A percentile compares a stretch with the other conserved stretches of the same genome.
Evolutionary conservation across 2,797 vertebrate species (phyloP).

Genomic region (Sus cebifrons): DNA sequence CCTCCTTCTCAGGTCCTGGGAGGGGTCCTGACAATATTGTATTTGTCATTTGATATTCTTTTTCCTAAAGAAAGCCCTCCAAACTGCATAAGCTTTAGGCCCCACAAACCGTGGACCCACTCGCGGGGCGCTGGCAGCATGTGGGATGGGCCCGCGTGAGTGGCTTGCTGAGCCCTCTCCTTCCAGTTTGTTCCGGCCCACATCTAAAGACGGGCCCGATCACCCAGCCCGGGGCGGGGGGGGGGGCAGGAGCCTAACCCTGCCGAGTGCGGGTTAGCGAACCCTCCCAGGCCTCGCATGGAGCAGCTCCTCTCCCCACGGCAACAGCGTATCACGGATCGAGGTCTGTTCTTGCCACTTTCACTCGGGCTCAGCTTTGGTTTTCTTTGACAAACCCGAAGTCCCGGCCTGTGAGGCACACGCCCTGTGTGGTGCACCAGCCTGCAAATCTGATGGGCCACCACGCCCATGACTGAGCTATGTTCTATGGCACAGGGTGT

Average conservation of each 20-base stretch:
- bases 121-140: not conserved
- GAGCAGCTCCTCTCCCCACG: not conserved
- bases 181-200: not conserved
- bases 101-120: too few species aligned
- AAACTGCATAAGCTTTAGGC: not conserved
- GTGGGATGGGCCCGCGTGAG: not conserved
- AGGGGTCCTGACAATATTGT: not conserved
- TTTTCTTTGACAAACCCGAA: not conserved
- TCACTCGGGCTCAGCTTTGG: not conserved
- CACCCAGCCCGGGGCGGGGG: not conserved
- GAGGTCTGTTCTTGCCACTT: not conserved
- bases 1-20: not conserved
- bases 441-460: not conserved
- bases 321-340: not conserved
- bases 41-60: slow-evolving; percentile 16
- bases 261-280: not conserved
- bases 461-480: not conserved
- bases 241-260: not conserved
- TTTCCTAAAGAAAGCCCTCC: not conserved
- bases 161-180: not conserved
- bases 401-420: not conserved
- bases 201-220: not conserved
- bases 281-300: not conserved
- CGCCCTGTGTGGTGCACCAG: not conserved
- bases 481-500: not conserved